phyloP scores from a whole-genome alignment of 2,888 invertebrate genomes.

The Periphyllus acericola region DNA sequence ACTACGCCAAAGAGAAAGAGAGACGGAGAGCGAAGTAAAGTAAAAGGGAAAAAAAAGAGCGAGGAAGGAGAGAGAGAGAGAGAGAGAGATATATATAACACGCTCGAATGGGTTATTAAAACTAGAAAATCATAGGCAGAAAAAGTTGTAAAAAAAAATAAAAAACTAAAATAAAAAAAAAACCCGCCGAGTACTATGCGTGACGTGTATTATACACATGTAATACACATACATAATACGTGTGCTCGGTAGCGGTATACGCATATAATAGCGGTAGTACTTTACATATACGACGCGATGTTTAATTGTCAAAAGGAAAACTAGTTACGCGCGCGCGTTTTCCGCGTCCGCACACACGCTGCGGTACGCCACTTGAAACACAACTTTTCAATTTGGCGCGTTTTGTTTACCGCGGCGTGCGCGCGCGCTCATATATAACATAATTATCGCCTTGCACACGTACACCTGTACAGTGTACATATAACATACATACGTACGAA shows the following conservation, averaged over 20 bases:
- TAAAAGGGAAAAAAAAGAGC: not conserved
- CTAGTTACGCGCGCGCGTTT: slow-evolving; percentile 22
- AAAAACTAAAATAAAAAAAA: not conserved
- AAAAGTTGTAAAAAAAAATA: not conserved
- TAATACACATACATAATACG: not conserved
- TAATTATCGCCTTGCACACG: slow-evolving; percentile 1
- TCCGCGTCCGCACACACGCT: slow-evolving; percentile 6
- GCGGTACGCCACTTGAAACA: slow-evolving; percentile 27
- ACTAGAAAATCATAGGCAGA: slow-evolving; percentile 31
- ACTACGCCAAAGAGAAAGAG: not conserved
- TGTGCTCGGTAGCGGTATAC: not conserved
- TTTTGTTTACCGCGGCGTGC: not conserved
- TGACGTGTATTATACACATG: not conserved
- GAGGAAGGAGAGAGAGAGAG: not conserved
- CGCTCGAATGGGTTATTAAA: slow-evolving; percentile 14
- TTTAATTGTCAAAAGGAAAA: slow-evolving; percentile 43
- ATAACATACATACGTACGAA: not conserved
- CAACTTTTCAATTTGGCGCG: slow-evolving; percentile 34
- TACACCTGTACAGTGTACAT: too few relatives aligned
- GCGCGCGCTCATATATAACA: not conserved
- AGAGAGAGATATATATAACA: not conserved
- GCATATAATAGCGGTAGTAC: not conserved
- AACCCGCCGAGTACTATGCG: not conserved
- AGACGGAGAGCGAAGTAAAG: not conserved
- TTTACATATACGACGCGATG: not conserved